These are phyloP conservation scores for Pogonomyrmex californicus DNA, from an alignment of 1,140 invertebrate genomes.

Conservation along the genomic window DNA sequence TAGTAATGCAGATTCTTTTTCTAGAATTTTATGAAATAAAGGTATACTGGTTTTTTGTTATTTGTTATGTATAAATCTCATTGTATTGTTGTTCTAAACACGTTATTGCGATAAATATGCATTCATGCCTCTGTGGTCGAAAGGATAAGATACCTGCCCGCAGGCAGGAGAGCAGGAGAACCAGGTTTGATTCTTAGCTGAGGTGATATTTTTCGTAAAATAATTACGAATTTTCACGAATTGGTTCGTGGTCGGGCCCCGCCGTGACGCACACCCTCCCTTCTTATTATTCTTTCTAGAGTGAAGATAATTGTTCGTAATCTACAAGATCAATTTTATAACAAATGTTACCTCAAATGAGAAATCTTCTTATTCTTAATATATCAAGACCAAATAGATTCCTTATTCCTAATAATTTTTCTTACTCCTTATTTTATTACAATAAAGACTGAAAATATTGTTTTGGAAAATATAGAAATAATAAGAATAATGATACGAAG, in stretches of 20 bases:
- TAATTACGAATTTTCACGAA: no score
- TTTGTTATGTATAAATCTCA: neutral
- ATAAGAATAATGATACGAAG: neutral
- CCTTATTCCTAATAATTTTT: neutral
- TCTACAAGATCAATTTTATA: slow-evolving; percentile 21
- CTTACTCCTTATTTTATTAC: slow-evolving; percentile 46
- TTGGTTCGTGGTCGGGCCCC: no score
- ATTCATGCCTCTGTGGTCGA: no score
- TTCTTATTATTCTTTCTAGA: no score
- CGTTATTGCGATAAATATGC: no score
- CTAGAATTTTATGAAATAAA: neutral
- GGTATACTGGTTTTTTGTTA: neutral
- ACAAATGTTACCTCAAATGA: slow-evolving; percentile 34
- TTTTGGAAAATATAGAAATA: neutral
- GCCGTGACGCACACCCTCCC: no score
- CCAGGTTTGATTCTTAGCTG: no score
- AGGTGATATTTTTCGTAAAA: no score
- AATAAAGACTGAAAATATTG: neutral
- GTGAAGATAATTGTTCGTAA: neutral
- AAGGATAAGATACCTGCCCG: no score
- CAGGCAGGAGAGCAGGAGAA: no score
- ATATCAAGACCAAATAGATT: neutral
- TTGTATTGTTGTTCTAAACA: no score
- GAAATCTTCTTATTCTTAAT: neutral
- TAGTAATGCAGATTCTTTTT: neutral